phyloP scores from a whole-genome alignment of 2,888 invertebrate species.

The Schrankia costaestrigalis region DNA sequence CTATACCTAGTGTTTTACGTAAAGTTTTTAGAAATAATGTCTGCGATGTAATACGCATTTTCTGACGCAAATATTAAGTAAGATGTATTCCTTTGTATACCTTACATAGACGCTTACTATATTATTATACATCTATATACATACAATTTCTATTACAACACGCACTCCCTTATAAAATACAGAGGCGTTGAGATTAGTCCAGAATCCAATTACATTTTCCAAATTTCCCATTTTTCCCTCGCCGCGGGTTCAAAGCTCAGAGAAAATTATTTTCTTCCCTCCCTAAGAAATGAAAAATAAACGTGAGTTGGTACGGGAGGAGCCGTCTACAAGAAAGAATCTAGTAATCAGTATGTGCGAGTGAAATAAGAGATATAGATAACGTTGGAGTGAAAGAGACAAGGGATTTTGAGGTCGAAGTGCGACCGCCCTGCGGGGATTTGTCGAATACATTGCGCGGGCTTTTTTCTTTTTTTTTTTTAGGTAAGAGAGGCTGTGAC shows the following conservation, averaged over 20 bases:
- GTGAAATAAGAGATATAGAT: slow-evolving; percentile 31
- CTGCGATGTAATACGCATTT: too few species aligned
- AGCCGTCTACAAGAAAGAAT: slow-evolving; percentile 45
- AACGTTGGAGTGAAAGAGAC: slow-evolving; percentile 35
- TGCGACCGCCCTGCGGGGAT: slow-evolving; percentile 45
- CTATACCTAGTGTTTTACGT: too few species aligned
- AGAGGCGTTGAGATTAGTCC: slow-evolving; percentile 72
- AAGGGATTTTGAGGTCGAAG: slow-evolving; percentile 11
- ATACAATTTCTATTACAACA: slow-evolving; percentile 52
- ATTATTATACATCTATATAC: slow-evolving; percentile 13
- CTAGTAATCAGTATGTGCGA: slow-evolving; percentile 35
- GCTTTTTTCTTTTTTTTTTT: slow-evolving; percentile 47
- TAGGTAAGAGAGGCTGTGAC: slow-evolving; percentile 35
- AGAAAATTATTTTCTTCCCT: slow-evolving; percentile 77
- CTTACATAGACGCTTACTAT: slow-evolving; percentile 5
- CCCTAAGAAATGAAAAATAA: slow-evolving; percentile 78
- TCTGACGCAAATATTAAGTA: too few species aligned
- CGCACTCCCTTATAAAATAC: slow-evolving; percentile 56
- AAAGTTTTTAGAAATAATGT: too few species aligned
- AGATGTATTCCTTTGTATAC: neutral
- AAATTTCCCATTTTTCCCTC: slow-evolving; percentile 74
- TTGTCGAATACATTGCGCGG: slow-evolving; percentile 50
- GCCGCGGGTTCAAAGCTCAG: slow-evolving; percentile 75
- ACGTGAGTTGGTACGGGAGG: slow-evolving; percentile 49
- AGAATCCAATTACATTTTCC: slow-evolving; percentile 78